These are phyloP conservation scores for Heliconius charithonia DNA, from an alignment of 2,888 invertebrate species.

Conservation along the genomic window DNA sequence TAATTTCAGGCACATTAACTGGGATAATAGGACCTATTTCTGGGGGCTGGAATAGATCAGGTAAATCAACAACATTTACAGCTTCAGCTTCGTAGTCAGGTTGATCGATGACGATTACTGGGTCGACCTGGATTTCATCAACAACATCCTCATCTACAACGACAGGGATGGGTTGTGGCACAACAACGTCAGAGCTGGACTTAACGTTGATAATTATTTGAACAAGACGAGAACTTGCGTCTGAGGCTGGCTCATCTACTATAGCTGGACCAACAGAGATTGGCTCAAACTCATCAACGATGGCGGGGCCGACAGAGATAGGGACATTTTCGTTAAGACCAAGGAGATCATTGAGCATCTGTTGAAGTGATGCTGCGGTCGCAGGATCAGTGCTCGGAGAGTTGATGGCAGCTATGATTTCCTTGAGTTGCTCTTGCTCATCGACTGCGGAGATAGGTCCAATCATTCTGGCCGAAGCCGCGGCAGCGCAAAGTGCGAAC, in stretches of 20 bases:
- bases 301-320: slow-evolving; percentile 51
- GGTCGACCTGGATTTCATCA: slow-evolving; percentile 20
- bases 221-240: slow-evolving; percentile 48
- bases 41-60: slow-evolving; percentile 3
- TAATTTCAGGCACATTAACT: not conserved
- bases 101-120: slow-evolving; percentile 26
- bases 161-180: slow-evolving; percentile 27
- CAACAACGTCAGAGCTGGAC: slow-evolving; percentile 20
- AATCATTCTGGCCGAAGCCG: slow-evolving; percentile 46
- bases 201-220: slow-evolving; percentile 51
- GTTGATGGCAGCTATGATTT: slow-evolving; percentile 54
- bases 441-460: slow-evolving; percentile 36
- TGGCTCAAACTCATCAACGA: slow-evolving; percentile 47
- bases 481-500: slow-evolving; percentile 60
- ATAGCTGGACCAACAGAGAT: slow-evolving; percentile 45
- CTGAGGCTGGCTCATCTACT: slow-evolving; percentile 38
- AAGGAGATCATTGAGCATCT: slow-evolving; percentile 50
- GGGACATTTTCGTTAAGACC: slow-evolving; percentile 45
- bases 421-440: slow-evolving; percentile 47
- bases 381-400: slow-evolving; percentile 56
- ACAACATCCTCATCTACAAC: slow-evolving; percentile 24
- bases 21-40: not conserved
- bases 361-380: slow-evolving; percentile 53
- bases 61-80: slow-evolving; percentile 7
- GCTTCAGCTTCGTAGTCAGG: slow-evolving; percentile 23